These are phyloP conservation scores for Malurus cyaneus DNA, from an alignment of 2,113 vertebrate species.

Conservation along the genomic window DNA sequence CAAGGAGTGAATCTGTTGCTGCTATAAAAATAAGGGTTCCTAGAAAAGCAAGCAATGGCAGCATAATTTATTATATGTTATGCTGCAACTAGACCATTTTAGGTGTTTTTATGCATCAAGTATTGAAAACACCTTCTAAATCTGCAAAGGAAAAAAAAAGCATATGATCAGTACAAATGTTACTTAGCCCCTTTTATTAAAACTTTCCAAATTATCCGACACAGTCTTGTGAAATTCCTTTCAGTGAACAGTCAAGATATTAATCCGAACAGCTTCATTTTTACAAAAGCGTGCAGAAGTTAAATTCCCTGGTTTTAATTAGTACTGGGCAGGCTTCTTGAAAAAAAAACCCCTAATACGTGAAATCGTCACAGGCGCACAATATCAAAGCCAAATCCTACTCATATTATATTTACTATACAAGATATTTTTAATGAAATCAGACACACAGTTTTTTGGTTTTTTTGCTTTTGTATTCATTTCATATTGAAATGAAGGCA, in stretches of 20 bases:
- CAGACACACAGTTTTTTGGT: neutral
- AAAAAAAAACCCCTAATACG: neutral
- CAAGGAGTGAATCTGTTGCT: conserved; percentile 61
- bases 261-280: conserved; percentile 8
- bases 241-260: conserved; percentile 18
- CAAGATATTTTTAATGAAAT: conserved; percentile 13
- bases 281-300: neutral
- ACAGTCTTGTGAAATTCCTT: neutral
- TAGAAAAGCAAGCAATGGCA: conserved; percentile 3
- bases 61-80: neutral
- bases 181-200: neutral
- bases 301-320: conserved; percentile 50
- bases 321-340: conserved; percentile 4
- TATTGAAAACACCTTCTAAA: conserved; percentile 15
- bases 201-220: conserved; percentile 2
- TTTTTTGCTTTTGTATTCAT: neutral
- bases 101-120: neutral
- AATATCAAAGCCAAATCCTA: neutral
- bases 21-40: conserved; percentile 55
- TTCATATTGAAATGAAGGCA: neutral
- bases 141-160: conserved; percentile 33
- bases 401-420: conserved; percentile 11
- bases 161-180: neutral
- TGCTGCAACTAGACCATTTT: neutral
- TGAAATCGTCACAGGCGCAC: neutral